These are phyloP conservation scores for Dendrocincla fuliginosa DNA, from an alignment of 2,797 vertebrate genomes.

Conservation along the genomic window DNA sequence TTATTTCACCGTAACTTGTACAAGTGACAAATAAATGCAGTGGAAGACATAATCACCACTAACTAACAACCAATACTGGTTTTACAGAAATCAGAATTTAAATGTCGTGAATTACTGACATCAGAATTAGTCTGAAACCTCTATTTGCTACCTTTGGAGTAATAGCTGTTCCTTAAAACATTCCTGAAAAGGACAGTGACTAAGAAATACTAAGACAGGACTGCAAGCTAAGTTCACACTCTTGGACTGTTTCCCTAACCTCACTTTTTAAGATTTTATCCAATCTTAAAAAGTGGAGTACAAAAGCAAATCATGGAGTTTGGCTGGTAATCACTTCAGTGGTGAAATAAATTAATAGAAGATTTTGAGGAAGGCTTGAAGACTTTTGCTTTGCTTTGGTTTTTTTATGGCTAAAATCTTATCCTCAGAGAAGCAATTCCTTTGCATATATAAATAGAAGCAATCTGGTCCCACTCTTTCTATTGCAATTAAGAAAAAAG, in stretches of 20 bases:
- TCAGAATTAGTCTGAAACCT: background rate
- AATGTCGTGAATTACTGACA: background rate
- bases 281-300: background rate
- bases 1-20: background rate
- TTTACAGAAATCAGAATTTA: background rate
- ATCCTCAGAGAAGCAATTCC: constrained; percentile 4
- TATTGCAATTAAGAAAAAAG: constrained; percentile 37
- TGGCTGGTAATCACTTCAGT: background rate
- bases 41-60: background rate
- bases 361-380: constrained; percentile 13
- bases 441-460: constrained; percentile 51
- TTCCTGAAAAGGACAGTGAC: background rate
- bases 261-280: background rate
- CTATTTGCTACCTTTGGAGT: background rate
- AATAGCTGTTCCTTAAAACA: background rate
- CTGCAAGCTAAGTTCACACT: background rate
- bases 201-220: background rate
- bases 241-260: background rate
- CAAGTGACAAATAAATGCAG: background rate
- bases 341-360: constrained; percentile 1
- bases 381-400: background rate
- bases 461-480: constrained; percentile 25
- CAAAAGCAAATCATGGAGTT: background rate
- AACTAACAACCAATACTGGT: background rate
- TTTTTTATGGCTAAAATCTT: constrained; percentile 18